Evolutionary conservation across 2,113 vertebrate species (phyloP), one percentile per base, ranked within the genome.

Genomic region (Macrotis lagotis): DNA sequence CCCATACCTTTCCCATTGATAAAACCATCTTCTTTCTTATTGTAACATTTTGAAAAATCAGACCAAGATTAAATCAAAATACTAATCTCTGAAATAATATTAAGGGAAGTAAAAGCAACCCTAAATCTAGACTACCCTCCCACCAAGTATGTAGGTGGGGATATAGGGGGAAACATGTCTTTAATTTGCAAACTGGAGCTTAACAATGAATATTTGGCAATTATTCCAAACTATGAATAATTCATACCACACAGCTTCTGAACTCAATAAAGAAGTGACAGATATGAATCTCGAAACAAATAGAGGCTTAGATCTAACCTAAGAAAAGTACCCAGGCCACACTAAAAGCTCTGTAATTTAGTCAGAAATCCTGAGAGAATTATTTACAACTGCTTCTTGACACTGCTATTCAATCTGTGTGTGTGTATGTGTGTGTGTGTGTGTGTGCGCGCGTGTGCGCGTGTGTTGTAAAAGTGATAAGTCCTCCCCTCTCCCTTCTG

Each of bases 281-380:
- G 3, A 6, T n/a, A 0, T 4, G n/a, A 90, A 2, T 25, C 92
- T 74, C 44, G 74, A 51, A 51, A 48, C 51, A 48, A 55, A n/a
- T 1, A 6, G 11, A n/a, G 52, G 24, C 5, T 92, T 14, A n/a
- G 0, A 8, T 1, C 26, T 83, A 2, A 50, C 3, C 0, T 26
- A 37, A 91, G 4, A 8, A 16, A 3, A 22, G 48, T 19, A 22
- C 25, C 31, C 0, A 0, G 48, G 12, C 14, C 25, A 9, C 2
- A 53, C 1, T 7, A 0, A 2, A 9, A 4, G 11, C 22, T 3
- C 51, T 1, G 4, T 3, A 4, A 0, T 25, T 11, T 24, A 16
- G 5, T 0, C 24, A 37, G 22, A 31, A 89, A 28, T 12, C 52
- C 55, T 25, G n/a, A 2, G 25, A 37, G 51, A 83, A 3, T 28